phyloP scores from a whole-genome alignment of 1,140 invertebrate genomes.

The Mamestra configurata region DNA sequence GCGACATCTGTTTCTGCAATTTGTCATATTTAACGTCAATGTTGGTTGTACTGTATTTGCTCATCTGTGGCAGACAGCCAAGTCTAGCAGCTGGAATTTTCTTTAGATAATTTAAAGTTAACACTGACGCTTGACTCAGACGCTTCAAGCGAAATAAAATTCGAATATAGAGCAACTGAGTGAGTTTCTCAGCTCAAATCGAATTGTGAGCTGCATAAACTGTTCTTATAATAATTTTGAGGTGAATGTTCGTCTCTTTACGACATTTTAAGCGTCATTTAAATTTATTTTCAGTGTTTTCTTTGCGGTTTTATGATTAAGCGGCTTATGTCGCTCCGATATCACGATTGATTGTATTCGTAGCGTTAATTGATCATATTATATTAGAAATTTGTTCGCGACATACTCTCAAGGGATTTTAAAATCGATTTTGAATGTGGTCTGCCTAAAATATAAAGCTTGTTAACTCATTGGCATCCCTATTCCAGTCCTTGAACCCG shows the following conservation, averaged over 20 bases:
- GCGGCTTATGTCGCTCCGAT: not conserved
- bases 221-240: constrained; percentile 2
- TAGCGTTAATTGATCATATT: not conserved
- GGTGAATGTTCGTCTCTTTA: constrained; percentile 17
- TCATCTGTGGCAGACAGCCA: not conserved
- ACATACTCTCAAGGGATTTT: not conserved
- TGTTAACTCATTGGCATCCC: not conserved
- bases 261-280: constrained; percentile 10
- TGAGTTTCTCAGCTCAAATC: constrained; percentile 7
- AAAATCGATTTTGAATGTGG: not conserved
- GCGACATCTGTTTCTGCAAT: not conserved
- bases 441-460: not conserved
- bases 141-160: not conserved
- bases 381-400: not conserved
- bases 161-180: not conserved
- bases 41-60: not conserved
- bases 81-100: not conserved
- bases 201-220: constrained; percentile 2
- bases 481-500: not conserved
- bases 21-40: not conserved
- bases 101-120: constrained; percentile 16
- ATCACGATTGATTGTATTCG: not conserved
- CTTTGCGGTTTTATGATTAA: not conserved
- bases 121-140: not conserved
- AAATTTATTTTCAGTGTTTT: constrained; percentile 11